These are phyloP conservation scores for Panthera uncia DNA, from an alignment of 2,113 vertebrate genomes.

Conservation along the genomic window DNA sequence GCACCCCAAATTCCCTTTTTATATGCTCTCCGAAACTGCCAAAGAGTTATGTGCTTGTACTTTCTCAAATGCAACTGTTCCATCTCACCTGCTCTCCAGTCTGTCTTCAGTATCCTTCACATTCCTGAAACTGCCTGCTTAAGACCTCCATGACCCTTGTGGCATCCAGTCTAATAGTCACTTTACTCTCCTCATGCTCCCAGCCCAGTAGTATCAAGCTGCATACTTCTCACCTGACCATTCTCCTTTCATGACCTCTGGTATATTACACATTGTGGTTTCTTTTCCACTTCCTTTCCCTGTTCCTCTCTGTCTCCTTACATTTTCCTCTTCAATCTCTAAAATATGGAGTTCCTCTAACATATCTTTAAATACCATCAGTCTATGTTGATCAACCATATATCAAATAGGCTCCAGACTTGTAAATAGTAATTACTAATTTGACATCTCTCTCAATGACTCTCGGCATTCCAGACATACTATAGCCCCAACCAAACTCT, in stretches of 20 bases:
- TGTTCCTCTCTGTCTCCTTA: background rate
- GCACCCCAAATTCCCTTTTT: background rate
- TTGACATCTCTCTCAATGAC: background rate
- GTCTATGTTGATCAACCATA: background rate
- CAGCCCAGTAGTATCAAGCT: background rate
- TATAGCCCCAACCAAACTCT: background rate
- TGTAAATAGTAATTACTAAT: background rate
- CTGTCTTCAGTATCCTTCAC: background rate
- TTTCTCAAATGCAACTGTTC: background rate
- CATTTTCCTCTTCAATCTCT: background rate
- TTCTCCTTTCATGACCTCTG: background rate
- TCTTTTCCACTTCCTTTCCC: constrained; percentile 9
- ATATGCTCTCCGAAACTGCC: background rate
- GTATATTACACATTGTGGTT: background rate
- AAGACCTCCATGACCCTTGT: background rate
- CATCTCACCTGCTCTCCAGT: background rate
- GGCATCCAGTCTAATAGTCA: background rate
- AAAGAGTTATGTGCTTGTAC: background rate
- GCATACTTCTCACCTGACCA: background rate
- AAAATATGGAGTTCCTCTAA: background rate
- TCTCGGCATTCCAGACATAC: constrained; percentile 7
- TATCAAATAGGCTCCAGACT: background rate
- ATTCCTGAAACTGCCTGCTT: background rate
- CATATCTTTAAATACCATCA: constrained; percentile 1
- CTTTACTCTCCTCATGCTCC: background rate